A percentile compares a stretch with the other conserved stretches of the same genome.
Conservation (phyloP, 2,888 invertebrate genomes). For the Arrhopalites spinosus region DNA sequence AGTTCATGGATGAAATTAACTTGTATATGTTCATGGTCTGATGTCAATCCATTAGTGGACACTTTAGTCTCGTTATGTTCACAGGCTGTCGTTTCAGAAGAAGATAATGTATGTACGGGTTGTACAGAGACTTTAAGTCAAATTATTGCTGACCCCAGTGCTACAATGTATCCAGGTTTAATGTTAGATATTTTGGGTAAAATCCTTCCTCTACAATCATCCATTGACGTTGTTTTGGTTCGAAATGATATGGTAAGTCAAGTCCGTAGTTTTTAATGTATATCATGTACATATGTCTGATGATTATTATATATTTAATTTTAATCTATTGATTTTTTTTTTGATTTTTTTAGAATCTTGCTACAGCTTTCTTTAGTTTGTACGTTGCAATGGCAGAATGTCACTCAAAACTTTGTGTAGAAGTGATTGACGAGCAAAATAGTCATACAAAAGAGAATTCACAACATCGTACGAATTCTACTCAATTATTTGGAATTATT, state of each 20-base stretch:
- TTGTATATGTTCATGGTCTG: slow-evolving; percentile 52
- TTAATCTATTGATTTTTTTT: not conserved
- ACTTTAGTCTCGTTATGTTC: slow-evolving; percentile 44
- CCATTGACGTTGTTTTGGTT: slow-evolving; percentile 46
- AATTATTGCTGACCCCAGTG: slow-evolving; percentile 50
- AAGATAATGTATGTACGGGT: slow-evolving; percentile 47
- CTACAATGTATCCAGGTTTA: slow-evolving; percentile 49
- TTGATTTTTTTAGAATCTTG: slow-evolving; percentile 46
- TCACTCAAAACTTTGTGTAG: slow-evolving; percentile 51
- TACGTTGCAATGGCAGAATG: slow-evolving; percentile 53
- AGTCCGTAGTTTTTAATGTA: not conserved
- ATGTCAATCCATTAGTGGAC: slow-evolving; percentile 45
- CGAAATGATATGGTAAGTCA: slow-evolving; percentile 47
- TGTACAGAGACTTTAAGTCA: slow-evolving; percentile 53
- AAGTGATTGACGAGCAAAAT: slow-evolving; percentile 51
- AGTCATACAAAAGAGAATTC: slow-evolving; percentile 43
- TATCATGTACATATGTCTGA: not conserved
- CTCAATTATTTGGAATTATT: slow-evolving; percentile 48
- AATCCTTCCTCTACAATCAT: slow-evolving; percentile 49
- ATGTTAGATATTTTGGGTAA: slow-evolving; percentile 50
- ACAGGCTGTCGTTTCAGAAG: slow-evolving; percentile 42
- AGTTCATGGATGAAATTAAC: slow-evolving; percentile 55
- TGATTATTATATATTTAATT: not conserved
- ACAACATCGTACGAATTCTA: slow-evolving; percentile 46
- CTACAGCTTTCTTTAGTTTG: slow-evolving; percentile 53